Evolutionary conservation across 2,888 invertebrate species (phyloP).

Genomic region (Drosophila putrida): DNA sequence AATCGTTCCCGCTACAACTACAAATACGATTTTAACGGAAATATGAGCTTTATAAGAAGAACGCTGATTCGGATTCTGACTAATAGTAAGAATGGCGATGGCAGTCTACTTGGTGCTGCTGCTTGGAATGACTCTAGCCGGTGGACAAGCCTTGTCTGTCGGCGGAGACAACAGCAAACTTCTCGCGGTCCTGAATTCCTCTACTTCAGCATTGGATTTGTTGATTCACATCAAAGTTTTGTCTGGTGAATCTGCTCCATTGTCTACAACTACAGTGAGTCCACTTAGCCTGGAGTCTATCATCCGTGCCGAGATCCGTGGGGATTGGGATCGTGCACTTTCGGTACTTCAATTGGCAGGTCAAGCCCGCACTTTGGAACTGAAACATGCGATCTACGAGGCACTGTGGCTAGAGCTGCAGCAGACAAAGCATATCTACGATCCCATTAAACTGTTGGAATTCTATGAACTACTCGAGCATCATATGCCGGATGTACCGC

Average conservation of each 20-base stretch:
- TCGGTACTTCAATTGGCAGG: neutral
- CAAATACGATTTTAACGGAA: conserved; percentile 18
- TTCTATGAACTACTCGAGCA: conserved; percentile 49
- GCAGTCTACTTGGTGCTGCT: conserved; percentile 18
- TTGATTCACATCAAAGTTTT: conserved; percentile 54
- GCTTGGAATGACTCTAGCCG: neutral
- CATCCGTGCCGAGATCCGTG: conserved; percentile 62
- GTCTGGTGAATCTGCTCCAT: conserved; percentile 3
- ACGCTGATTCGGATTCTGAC: neutral
- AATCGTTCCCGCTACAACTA: conserved; percentile 43
- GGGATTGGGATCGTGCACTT: conserved; percentile 61
- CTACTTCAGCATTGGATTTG: conserved; percentile 43
- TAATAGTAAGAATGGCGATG: conserved; percentile 24
- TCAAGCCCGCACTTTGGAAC: conserved; percentile 26
- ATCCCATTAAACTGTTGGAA: conserved; percentile 61
- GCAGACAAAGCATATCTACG: conserved; percentile 53
- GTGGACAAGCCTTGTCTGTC: neutral
- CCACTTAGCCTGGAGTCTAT: conserved; percentile 43
- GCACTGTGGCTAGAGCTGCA: conserved; percentile 70
- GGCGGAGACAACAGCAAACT: conserved; percentile 25
- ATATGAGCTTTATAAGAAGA: conserved; percentile 34
- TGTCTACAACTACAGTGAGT: conserved; percentile 1
- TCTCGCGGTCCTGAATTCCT: conserved; percentile 41
- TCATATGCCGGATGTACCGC: conserved; percentile 35
- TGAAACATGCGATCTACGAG: conserved; percentile 66